Conservation (phyloP, 2,797 vertebrate species). For the Pipistrellus kuhlii region DNA sequence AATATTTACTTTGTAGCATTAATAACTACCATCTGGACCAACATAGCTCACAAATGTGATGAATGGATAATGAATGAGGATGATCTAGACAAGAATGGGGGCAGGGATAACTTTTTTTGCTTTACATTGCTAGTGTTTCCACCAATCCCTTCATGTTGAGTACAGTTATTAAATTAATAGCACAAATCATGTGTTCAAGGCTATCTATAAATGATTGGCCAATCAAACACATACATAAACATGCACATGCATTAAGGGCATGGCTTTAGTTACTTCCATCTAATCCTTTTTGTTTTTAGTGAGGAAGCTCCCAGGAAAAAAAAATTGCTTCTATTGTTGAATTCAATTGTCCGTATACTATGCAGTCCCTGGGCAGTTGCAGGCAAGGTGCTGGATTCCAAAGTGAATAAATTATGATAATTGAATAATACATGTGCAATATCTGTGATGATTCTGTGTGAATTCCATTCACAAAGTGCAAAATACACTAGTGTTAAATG, state of each 20-base stretch:
- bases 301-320: not conserved
- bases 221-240: not conserved
- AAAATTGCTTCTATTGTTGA: not conserved
- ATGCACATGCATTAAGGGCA: not conserved
- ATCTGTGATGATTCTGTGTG: not conserved
- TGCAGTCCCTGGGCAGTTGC: not conserved
- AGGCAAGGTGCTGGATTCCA: not conserved
- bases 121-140: not conserved
- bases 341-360: not conserved
- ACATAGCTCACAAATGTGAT: not conserved
- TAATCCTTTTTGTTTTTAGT: not conserved
- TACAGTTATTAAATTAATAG: not conserved
- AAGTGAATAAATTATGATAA: conserved; percentile 40
- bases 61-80: not conserved
- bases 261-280: not conserved
- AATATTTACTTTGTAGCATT: not conserved
- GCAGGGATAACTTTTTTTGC: not conserved
- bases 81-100: not conserved
- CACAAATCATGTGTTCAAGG: not conserved
- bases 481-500: conserved; percentile 37
- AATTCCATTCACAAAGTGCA: conserved; percentile 54
- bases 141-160: not conserved
- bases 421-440: not conserved
- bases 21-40: not conserved
- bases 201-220: not conserved